Percentiles rank a stretch among this genome's conserved stretches.
Evolutionary conservation across 2,888 invertebrate species (phyloP).

Genomic region (Lasioglossum figueresi): DNA sequence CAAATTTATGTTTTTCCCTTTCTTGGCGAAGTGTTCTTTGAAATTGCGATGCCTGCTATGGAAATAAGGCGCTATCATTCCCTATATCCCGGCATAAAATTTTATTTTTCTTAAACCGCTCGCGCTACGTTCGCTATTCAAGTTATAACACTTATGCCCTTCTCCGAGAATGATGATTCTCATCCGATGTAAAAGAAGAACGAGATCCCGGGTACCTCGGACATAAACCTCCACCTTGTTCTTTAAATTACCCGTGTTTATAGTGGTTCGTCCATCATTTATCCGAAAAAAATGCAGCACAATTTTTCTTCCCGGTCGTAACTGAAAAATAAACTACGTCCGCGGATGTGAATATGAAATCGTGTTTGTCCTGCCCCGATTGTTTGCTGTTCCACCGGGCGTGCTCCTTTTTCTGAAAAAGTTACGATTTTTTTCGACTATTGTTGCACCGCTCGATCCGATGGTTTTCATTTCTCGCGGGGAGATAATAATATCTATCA

Average conservation of each 20-base stretch:
- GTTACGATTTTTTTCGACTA: not conserved
- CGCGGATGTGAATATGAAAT: conserved; percentile 3
- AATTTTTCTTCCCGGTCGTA: not conserved
- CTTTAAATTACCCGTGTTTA: not conserved
- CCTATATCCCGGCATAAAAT: conserved; percentile 2
- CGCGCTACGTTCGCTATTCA: not conserved
- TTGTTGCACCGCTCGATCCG: not conserved
- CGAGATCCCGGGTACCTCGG: too few species aligned
- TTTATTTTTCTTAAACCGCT: conserved; percentile 5
- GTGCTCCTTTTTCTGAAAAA: not conserved
- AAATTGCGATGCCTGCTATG: not conserved
- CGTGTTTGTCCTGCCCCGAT: not conserved
- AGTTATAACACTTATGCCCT: not conserved
- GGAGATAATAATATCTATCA: conserved; percentile 41
- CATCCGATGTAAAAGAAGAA: not conserved
- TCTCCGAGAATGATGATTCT: not conserved
- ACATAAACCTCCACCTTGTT: not conserved
- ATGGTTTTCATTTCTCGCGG: not conserved
- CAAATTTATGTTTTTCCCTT: not conserved
- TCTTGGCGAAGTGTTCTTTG: not conserved
- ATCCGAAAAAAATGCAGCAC: not conserved
- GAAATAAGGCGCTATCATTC: not conserved
- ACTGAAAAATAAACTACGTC: not conserved
- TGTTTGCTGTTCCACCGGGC: not conserved
- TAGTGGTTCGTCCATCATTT: not conserved